These are phyloP conservation scores for Aplocera efformata DNA, from an alignment of 2,888 invertebrate species.

Conservation along the genomic window DNA sequence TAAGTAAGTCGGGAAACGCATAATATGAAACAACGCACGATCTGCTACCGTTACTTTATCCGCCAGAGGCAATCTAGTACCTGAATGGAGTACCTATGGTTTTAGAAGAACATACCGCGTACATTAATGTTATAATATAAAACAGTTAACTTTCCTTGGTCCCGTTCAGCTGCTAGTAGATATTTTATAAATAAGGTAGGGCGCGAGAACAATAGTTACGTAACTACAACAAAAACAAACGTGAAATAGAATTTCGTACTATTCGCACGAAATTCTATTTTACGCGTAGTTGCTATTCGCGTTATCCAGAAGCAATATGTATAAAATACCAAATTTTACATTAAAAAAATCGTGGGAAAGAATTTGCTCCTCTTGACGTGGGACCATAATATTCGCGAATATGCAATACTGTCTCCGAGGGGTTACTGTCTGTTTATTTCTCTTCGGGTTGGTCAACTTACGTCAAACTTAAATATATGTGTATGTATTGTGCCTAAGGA, in stretches of 20 bases:
- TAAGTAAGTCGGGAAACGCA: constrained; percentile 9
- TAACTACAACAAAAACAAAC: too few species aligned
- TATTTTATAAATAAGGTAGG: constrained; percentile 10
- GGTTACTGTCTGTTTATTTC: too few species aligned
- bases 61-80: constrained; percentile 28
- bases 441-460: too few species aligned
- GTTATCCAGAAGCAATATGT: too few species aligned
- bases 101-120: constrained; percentile 9
- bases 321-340: too few species aligned
- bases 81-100: constrained; percentile 9
- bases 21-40: constrained; percentile 23
- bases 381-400: too few species aligned
- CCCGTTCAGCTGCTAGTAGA: constrained; percentile 16
- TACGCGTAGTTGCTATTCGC: background rate
- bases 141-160: constrained; percentile 18
- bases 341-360: too few species aligned
- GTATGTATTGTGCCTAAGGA: too few species aligned
- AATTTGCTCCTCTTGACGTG: too few species aligned
- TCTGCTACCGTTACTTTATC: constrained; percentile 31
- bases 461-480: too few species aligned
- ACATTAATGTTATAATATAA: constrained; percentile 16
- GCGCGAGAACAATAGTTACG: constrained; percentile 13
- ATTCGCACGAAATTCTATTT: too few species aligned
- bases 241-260: constrained; percentile 9
- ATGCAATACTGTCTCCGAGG: too few species aligned